Evolutionary conservation across 2,888 invertebrate genomes (phyloP).

Genomic region (Agapetus fuscipes): DNA sequence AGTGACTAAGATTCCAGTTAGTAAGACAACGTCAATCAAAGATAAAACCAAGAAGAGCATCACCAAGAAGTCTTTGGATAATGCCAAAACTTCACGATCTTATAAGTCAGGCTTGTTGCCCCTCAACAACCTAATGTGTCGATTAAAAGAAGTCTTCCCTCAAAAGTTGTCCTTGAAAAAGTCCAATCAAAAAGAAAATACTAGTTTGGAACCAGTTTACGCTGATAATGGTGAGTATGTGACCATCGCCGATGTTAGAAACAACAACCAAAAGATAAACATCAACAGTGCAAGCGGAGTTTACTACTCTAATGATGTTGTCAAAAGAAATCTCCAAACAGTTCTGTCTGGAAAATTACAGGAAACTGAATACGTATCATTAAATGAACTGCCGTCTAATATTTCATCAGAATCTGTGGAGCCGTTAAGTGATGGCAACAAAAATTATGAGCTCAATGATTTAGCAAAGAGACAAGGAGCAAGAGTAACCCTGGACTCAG

Average conservation of each 20-base stretch:
- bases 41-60: slow-evolving; percentile 20
- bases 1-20: background rate
- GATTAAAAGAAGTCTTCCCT: slow-evolving; percentile 56
- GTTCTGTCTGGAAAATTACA: slow-evolving; percentile 50
- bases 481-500: slow-evolving; percentile 73
- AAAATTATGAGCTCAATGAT: no score
- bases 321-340: slow-evolving; percentile 52
- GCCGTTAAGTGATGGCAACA: slow-evolving; percentile 3
- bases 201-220: slow-evolving; percentile 38
- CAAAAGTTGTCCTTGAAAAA: slow-evolving; percentile 42
- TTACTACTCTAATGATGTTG: slow-evolving; percentile 58
- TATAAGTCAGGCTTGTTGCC: slow-evolving; percentile 45
- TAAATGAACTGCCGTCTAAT: slow-evolving; percentile 62
- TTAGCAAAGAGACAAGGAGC: slow-evolving; percentile 54
- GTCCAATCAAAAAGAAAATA: slow-evolving; percentile 39
- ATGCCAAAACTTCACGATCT: slow-evolving; percentile 4
- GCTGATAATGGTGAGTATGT: slow-evolving; percentile 72
- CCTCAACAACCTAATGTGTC: slow-evolving; percentile 63
- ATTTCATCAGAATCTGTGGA: slow-evolving; percentile 23
- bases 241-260: slow-evolving; percentile 73
- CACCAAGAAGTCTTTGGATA: slow-evolving; percentile 28
- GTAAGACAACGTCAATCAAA: slow-evolving; percentile 7
- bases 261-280: slow-evolving; percentile 58
- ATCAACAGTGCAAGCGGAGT: slow-evolving; percentile 34
- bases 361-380: slow-evolving; percentile 69